Evolutionary conservation across 2,797 vertebrate species (phyloP).

Genomic region (Lepus oiostolus): DNA sequence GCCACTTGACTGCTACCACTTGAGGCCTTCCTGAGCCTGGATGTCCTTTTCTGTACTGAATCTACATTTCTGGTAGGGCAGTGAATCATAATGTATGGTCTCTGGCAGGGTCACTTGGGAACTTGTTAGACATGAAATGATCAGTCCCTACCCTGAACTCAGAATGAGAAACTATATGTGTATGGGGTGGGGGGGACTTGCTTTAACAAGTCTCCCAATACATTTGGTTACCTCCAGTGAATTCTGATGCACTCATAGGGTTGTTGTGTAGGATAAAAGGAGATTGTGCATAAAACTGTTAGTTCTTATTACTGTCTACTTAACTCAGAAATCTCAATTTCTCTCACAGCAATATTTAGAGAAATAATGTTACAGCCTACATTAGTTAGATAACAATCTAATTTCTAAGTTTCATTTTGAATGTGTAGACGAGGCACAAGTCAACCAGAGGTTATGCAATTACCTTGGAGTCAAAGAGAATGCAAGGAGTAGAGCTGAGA

Average conservation of each 20-base stretch:
- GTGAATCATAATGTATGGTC: conserved; percentile 39
- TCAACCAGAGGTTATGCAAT: conserved; percentile 83
- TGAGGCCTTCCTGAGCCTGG: neutral
- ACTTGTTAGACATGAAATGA: conserved; percentile 58
- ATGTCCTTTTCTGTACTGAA: conserved; percentile 38
- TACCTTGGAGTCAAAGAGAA: conserved; percentile 81
- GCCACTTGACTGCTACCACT: neutral
- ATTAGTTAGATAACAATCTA: conserved; percentile 78
- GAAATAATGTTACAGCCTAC: conserved; percentile 72
- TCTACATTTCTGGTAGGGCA: neutral
- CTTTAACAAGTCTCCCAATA: neutral
- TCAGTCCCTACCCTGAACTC: neutral
- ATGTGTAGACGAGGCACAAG: conserved; percentile 82
- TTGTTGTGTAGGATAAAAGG: conserved; percentile 6
- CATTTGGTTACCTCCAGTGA: neutral
- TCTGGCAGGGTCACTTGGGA: neutral
- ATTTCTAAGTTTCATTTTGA: conserved; percentile 80
- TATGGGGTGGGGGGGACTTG: neutral
- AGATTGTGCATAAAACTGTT: neutral
- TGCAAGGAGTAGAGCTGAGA: conserved; percentile 78
- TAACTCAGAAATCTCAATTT: conserved; percentile 68
- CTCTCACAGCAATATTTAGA: conserved; percentile 72
- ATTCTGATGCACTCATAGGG: neutral
- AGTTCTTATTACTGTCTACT: conserved; percentile 33
- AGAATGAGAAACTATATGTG: conserved; percentile 6